Evolutionary conservation across 2,888 invertebrate species (phyloP), one percentile per base, ranked within the genome.

Genomic region (Luperina nickerlii): DNA sequence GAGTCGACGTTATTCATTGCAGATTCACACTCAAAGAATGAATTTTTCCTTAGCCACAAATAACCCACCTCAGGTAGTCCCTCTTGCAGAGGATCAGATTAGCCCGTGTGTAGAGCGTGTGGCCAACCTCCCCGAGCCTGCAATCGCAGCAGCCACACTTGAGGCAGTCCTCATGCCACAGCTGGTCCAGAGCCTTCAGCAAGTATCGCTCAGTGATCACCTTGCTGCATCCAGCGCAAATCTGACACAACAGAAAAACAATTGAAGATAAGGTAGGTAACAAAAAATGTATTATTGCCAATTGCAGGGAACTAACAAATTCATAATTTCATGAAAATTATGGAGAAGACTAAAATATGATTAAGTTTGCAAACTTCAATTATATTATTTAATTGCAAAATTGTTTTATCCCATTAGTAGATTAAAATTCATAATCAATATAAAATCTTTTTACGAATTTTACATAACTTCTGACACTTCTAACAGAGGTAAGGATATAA

Each of bases 111-210:
- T 99, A 99, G 75, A 99, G 97, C 62, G 99, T 99, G 86, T 99
- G 99, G 42, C 99, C 99, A 72, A 99, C 99, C 95, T 99, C 99
- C 38, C 99, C 99, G 80, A 99, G 98, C 76, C 99, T 97, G 94
- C 99, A 99, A 96, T 99, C 99, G 96, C 99, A 99, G 97, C 99
- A 99, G 90, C 99, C 99, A 94, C 99, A 99, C 96, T 99, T 99
- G 83, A 99, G 98, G 95, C 99, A 99, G 97, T 99, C 99, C 95
- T 99, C 99, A 95, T 99, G 99, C 99, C 99, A 99, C 93, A 98
- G 98, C 96, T 99, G 98, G 95, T 99, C 99, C 92, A 99, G 96
- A 4, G 99, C 99, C 95, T 99, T 99, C 92, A 99, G 97, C 88
- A 99, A 97, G 95, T 98, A 99, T 91, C 99, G 97, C 95, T 99